Evolutionary conservation across 1,140 invertebrate species (phyloP).

Genomic region (Berghia stephanieae): DNA sequence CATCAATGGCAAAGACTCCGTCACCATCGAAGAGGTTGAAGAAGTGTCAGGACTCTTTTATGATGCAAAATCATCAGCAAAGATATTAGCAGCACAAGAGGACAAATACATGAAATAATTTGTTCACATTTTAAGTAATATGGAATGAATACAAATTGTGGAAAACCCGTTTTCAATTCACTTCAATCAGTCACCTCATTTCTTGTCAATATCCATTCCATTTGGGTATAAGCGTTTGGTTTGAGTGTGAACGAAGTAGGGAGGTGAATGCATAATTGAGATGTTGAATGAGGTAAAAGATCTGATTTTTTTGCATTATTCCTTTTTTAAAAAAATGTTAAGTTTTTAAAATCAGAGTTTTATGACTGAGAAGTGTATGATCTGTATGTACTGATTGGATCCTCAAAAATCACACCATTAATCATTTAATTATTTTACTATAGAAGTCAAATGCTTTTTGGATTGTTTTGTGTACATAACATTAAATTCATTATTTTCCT

Average conservation of each 20-base stretch:
- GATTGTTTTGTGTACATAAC: too few relatives aligned
- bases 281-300: too few relatives aligned
- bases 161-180: neutral
- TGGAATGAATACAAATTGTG: neutral
- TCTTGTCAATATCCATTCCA: neutral
- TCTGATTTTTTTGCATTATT: too few relatives aligned
- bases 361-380: too few relatives aligned
- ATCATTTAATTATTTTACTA: too few relatives aligned
- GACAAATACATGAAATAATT: slow-evolving; percentile 87
- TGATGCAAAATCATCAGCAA: slow-evolving; percentile 95
- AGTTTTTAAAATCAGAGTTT: too few relatives aligned
- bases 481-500: too few relatives aligned
- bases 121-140: neutral
- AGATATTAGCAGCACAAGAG: slow-evolving; percentile 86
- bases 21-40: slow-evolving; percentile 76
- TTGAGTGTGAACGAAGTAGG: neutral
- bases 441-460: too few relatives aligned
- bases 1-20: slow-evolving; percentile 85
- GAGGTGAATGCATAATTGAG: neutral
- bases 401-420: too few relatives aligned
- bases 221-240: neutral
- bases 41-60: slow-evolving; percentile 88
- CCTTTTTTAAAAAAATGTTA: too few relatives aligned
- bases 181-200: neutral
- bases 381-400: too few relatives aligned